Conservation (phyloP, 2,888 invertebrate species). For the Rhogogaster chlorosoma region DNA sequence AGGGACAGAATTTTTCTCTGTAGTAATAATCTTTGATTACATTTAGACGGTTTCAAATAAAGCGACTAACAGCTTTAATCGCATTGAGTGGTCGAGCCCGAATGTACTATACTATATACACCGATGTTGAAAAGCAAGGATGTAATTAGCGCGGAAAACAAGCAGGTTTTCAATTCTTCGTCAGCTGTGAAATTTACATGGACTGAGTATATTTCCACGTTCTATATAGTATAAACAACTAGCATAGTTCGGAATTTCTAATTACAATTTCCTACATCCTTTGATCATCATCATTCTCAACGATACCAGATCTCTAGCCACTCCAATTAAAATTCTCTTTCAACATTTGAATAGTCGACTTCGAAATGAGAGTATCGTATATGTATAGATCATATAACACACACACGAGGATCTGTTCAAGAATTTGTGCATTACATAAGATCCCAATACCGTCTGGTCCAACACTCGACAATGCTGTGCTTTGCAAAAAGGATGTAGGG, state of each 20-base stretch:
- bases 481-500: background rate
- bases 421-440: background rate
- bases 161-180: background rate
- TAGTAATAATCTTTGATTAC: background rate
- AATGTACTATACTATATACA: background rate
- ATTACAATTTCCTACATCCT: background rate
- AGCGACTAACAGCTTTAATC: background rate
- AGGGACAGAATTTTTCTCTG: background rate
- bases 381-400: background rate
- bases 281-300: background rate
- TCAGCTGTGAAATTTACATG: background rate
- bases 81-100: background rate
- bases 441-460: background rate
- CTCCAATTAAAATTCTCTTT: slow-evolving; percentile 4
- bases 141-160: background rate
- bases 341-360: too few relatives aligned
- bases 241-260: background rate
- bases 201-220: background rate
- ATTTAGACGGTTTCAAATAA: background rate
- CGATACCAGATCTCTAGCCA: background rate
- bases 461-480: background rate
- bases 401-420: background rate
- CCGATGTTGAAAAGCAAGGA: background rate
- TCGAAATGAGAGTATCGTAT: background rate
- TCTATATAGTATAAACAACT: background rate